Percentiles rank a stretch among this genome's conserved stretches.
Evolutionary conservation across 2,113 vertebrate genomes (phyloP).

Genomic region (Herpailurus yagouaroundi): DNA sequence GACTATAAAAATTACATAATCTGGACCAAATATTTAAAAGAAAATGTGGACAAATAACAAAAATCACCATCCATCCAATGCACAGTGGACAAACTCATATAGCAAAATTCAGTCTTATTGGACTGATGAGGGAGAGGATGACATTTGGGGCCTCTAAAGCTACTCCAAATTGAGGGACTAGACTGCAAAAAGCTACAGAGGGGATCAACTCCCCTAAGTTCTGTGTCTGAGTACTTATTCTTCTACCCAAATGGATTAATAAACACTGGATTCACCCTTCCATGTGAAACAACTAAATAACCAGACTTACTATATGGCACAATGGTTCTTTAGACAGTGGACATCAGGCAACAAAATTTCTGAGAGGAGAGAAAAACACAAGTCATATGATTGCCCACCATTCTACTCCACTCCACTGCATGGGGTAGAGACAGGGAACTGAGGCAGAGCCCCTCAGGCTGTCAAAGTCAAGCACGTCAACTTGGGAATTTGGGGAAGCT

Average conservation of each 20-base stretch:
- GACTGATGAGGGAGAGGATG: not conserved
- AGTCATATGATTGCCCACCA: not conserved
- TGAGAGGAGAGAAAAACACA: not conserved
- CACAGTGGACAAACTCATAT: not conserved
- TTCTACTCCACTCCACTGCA: too few relatives aligned
- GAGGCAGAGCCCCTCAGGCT: not conserved
- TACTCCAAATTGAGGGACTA: not conserved
- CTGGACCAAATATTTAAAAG: not conserved
- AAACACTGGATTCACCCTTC: not conserved
- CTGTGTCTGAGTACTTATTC: not conserved
- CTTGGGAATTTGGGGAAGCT: not conserved
- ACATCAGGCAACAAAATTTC: not conserved
- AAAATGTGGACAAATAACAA: not conserved
- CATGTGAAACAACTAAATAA: not conserved
- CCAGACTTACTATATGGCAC: not conserved
- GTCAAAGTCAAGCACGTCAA: not conserved
- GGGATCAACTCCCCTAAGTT: not conserved
- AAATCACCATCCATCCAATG: not conserved
- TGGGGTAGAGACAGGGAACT: not conserved
- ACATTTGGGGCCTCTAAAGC: rapidly evolving
- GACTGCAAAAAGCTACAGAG: not conserved
- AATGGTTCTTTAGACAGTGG: too few relatives aligned
- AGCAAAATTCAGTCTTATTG: not conserved
- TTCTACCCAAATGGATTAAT: not conserved
- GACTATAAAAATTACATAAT: not conserved